Percentiles rank a stretch among this genome's conserved stretches.
phyloP scores from a whole-genome alignment of 2,888 invertebrate species.

The Callyntrura sp. region DNA sequence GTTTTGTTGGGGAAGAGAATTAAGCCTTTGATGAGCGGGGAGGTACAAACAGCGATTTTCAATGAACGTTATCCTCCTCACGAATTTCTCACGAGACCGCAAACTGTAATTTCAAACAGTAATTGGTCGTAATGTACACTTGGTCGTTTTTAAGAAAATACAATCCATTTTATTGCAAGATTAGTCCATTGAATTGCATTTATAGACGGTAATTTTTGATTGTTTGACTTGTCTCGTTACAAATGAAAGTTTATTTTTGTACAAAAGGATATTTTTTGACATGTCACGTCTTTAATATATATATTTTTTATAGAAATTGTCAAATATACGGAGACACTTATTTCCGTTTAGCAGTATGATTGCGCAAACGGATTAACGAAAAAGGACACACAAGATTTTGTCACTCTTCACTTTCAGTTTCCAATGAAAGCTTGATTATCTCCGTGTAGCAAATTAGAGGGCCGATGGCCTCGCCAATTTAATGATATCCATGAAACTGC shows the following conservation, averaged over 20 bases:
- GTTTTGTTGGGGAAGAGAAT: not conserved
- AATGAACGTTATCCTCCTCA: constrained; percentile 28
- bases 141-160: not conserved
- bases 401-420: constrained; percentile 32
- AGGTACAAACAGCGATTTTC: not conserved
- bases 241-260: not conserved
- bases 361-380: not conserved
- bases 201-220: too few relatives aligned
- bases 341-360: too few relatives aligned
- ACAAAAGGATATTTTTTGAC: too few relatives aligned
- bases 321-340: too few relatives aligned
- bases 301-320: too few relatives aligned
- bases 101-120: constrained; percentile 52
- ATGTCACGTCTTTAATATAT: too few relatives aligned
- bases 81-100: constrained; percentile 67
- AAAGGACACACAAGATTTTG: too few relatives aligned
- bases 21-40: not conserved
- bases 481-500: not conserved
- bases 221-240: not conserved
- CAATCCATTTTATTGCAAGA: not conserved
- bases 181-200: too few relatives aligned
- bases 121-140: constrained; percentile 43
- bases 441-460: too few relatives aligned
- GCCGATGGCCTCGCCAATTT: too few relatives aligned
- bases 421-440: too few relatives aligned